Conservation (phyloP, 1,140 invertebrate species). For the Lordiphosa clarofinis region DNA sequence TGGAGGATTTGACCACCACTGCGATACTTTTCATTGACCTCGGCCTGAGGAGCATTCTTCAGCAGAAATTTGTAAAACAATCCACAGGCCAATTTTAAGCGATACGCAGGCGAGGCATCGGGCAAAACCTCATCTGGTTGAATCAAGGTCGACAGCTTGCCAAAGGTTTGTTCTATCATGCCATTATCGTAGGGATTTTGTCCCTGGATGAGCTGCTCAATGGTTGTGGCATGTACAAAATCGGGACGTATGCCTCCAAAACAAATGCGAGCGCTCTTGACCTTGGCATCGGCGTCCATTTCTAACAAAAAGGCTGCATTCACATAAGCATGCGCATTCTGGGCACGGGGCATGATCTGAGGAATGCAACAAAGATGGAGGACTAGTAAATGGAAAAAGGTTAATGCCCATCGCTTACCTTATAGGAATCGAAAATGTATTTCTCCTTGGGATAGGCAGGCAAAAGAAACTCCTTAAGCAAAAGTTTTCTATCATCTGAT, state of each 20-base stretch:
- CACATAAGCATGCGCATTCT: slow-evolving; percentile 91
- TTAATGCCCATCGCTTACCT: slow-evolving; percentile 81
- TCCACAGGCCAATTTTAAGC: slow-evolving; percentile 83
- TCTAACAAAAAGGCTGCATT: slow-evolving; percentile 88
- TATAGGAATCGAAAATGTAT: slow-evolving; percentile 66
- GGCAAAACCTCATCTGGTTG: slow-evolving; percentile 83
- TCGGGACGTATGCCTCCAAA: slow-evolving; percentile 86
- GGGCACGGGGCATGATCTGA: slow-evolving; percentile 85
- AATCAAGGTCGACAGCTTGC: slow-evolving; percentile 83
- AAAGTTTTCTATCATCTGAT: slow-evolving; percentile 28
- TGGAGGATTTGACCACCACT: slow-evolving; percentile 83
- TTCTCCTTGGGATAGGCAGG: slow-evolving; percentile 55
- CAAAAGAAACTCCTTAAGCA: slow-evolving; percentile 58
- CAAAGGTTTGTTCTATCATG: slow-evolving; percentile 82
- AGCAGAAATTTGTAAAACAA: slow-evolving; percentile 88
- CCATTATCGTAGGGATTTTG: slow-evolving; percentile 80
- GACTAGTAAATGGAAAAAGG: background rate
- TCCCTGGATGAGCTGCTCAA: slow-evolving; percentile 84
- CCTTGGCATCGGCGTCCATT: slow-evolving; percentile 59
- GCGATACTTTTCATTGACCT: slow-evolving; percentile 72
- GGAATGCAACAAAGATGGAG: background rate
- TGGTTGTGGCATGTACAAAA: slow-evolving; percentile 86
- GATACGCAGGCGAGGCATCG: slow-evolving; percentile 84
- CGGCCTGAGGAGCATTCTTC: slow-evolving; percentile 79
- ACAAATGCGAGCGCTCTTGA: slow-evolving; percentile 78